Conservation (phyloP, 2,888 invertebrate genomes). For the Escarpia spicata region DNA sequence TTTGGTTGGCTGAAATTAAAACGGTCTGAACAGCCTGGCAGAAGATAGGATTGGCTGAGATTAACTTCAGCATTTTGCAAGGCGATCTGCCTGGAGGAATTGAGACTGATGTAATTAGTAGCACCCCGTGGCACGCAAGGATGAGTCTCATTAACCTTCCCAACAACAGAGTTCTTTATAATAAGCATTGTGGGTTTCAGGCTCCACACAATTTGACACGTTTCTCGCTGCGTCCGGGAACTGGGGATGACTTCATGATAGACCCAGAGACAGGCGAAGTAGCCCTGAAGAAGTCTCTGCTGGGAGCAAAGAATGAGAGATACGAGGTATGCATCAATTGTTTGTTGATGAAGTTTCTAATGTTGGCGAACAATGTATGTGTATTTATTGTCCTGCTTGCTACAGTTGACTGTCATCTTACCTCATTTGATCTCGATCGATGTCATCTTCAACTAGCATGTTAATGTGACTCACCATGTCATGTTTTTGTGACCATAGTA, state of each 20-base stretch:
- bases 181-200: constrained; percentile 25
- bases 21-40: too few species aligned
- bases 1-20: too few species aligned
- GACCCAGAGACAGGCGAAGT: constrained; percentile 49
- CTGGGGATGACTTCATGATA: constrained; percentile 41
- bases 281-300: constrained; percentile 43
- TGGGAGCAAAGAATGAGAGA: constrained; percentile 25
- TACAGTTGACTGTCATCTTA: not conserved
- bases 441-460: too few species aligned
- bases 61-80: too few species aligned
- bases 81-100: too few species aligned
- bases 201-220: constrained; percentile 40
- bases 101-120: too few species aligned
- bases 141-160: not conserved
- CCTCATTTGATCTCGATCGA: not conserved
- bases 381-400: not conserved
- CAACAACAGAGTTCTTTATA: not conserved
- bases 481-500: too few species aligned
- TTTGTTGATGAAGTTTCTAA: not conserved
- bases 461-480: not conserved
- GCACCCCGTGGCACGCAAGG: too few species aligned
- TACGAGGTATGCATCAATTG: constrained; percentile 33
- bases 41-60: too few species aligned
- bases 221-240: constrained; percentile 40
- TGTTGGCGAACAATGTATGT: not conserved